Evolutionary conservation across 2,113 vertebrate species (phyloP), one percentile per base, ranked within the genome.

Genomic region (Neogobius melanostomus): DNA sequence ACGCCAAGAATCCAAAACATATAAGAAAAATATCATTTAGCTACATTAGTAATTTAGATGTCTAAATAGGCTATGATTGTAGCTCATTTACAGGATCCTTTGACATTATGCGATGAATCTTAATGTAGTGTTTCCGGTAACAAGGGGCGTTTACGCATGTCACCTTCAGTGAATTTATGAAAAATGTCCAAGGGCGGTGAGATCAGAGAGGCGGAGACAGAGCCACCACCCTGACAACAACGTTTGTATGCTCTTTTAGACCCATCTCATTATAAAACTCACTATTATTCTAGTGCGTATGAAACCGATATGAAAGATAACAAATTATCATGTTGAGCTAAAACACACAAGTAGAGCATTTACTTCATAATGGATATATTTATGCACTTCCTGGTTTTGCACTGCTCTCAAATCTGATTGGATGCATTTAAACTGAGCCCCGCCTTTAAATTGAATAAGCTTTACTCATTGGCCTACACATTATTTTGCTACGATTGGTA

Each of bases 101-200:
- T 16, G 11, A n/a, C 15, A 45, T 45, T n/a, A 15, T 61, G 7
- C 16, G 14, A n/a, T 16, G n/a, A n/a, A 16, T 44, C n/a, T 61
- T 44, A 61, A 44, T 11, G 9, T 45, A 8, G 14, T 11, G 0
- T 15, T 80, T 87, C 89, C 81, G 81, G 70, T 63, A 0, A 51
- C 3, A 51, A 15, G 0, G 0, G 0, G 53, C 36, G 5, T 42
- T 48, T 42, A 3, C 67, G 11, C 17, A 7, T 52, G 7, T 5
- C 74, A 54, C 82, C 83, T 87, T 68, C 59, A 72, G 59, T 49
- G 63, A 57, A 36, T 81, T 82, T 90, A 82, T 86, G 64, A 91
- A 92, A 87, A 60, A 64, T 74, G 80, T 90, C 79, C 76, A 84
- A 89, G 88, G 92, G 90, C 87, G 90, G 91, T 84, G 89, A 89